Evolutionary conservation across 2,888 invertebrate genomes (phyloP).

Genomic region (Rhagium mordax): DNA sequence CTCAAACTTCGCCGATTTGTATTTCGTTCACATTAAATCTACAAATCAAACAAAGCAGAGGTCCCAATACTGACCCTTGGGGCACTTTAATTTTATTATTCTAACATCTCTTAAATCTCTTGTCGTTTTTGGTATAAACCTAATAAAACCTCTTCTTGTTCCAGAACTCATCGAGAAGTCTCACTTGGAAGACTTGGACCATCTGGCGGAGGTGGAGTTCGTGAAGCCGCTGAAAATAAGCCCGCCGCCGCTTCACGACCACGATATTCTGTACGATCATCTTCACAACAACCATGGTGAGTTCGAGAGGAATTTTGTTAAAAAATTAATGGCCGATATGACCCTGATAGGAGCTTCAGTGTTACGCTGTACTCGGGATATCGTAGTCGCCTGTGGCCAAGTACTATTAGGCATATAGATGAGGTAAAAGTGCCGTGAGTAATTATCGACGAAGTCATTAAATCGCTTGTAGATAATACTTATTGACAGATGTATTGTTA

Average conservation of each 20-base stretch:
- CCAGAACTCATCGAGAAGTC: conserved; percentile 59
- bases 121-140: no score
- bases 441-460: neutral
- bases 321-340: neutral
- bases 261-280: conserved; percentile 73
- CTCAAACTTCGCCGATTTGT: no score
- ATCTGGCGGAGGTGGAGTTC: conserved; percentile 69
- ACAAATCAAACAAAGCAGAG: no score
- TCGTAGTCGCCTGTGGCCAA: neutral
- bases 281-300: conserved; percentile 61
- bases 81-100: no score
- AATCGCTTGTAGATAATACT: neutral
- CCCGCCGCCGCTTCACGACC: conserved; percentile 71
- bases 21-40: no score
- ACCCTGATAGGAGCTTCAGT: neutral
- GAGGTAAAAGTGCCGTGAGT: neutral
- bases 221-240: conserved; percentile 75
- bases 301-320: conserved; percentile 23
- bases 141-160: neutral
- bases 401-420: neutral
- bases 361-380: neutral
- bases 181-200: conserved; percentile 58
- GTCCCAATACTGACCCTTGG: no score
- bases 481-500: neutral
- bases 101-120: no score